A percentile compares a stretch with the other conserved stretches of the same genome.
These are phyloP conservation scores for Bolinopsis microptera DNA, from an alignment of 37 sponge, comb jelly and placozoan genomes.

Conservation along the genomic window DNA sequence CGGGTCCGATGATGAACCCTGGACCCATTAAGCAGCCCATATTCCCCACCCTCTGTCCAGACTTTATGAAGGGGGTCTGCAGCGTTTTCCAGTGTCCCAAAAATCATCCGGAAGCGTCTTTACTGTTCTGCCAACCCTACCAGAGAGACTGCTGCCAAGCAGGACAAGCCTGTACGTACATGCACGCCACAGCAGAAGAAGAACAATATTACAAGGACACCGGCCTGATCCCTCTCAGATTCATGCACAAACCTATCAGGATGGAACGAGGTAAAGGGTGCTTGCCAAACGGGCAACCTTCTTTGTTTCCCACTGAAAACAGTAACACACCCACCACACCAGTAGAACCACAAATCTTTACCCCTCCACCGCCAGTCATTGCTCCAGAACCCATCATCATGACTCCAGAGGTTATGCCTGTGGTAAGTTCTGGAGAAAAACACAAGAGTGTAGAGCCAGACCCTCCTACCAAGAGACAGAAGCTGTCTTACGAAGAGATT, in stretches of 20 bases:
- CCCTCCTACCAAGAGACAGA: background rate
- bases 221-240: slow-evolving; percentile 51
- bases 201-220: slow-evolving; percentile 65
- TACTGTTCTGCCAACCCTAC: slow-evolving; percentile 49
- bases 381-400: background rate
- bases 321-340: background rate
- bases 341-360: background rate
- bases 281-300: slow-evolving; percentile 44
- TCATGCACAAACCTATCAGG: slow-evolving; percentile 57
- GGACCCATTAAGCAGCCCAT: background rate
- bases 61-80: slow-evolving; percentile 62
- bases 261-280: slow-evolving; percentile 52
- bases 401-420: background rate
- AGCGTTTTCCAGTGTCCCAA: slow-evolving; percentile 62
- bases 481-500: slow-evolving; percentile 33
- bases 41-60: slow-evolving; percentile 44
- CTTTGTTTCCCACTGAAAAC: slow-evolving; percentile 33
- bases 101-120: slow-evolving; percentile 29
- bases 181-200: slow-evolving; percentile 62
- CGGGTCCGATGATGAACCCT: background rate
- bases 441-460: background rate
- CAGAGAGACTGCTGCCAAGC: slow-evolving; percentile 59
- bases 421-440: background rate
- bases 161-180: slow-evolving; percentile 50
- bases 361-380: background rate